Conservation (phyloP, 2,113 vertebrate species). For the Phycodurus eques region DNA sequence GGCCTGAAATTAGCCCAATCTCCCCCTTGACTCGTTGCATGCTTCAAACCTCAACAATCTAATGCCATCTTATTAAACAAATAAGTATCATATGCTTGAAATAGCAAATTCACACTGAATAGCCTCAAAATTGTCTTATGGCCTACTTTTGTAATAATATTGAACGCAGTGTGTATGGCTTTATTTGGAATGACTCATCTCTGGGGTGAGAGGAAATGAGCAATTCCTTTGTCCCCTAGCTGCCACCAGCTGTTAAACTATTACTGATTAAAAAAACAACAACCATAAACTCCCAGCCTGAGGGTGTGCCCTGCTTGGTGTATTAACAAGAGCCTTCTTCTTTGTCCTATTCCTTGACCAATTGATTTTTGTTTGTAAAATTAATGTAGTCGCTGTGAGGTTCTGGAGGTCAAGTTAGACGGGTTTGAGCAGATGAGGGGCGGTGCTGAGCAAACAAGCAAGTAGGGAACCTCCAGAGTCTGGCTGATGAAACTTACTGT, state of each 20-base stretch:
- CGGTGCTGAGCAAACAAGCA: constrained; percentile 23
- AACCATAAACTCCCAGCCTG: constrained; percentile 44
- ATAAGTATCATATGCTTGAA: constrained; percentile 62
- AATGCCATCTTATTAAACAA: constrained; percentile 54
- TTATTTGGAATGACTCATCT: constrained; percentile 65
- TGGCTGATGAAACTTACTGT: constrained; percentile 57
- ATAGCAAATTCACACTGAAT: constrained; percentile 57
- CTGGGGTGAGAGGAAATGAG: constrained; percentile 47
- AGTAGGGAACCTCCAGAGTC: constrained; percentile 14
- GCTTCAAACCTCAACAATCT: constrained; percentile 34
- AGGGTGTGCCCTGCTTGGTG: constrained; percentile 53
- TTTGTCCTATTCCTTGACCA: constrained; percentile 41
- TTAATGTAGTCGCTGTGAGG: constrained; percentile 60
- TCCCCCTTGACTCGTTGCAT: constrained; percentile 45
- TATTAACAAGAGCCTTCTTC: constrained; percentile 61
- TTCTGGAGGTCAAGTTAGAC: constrained; percentile 63
- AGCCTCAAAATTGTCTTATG: constrained; percentile 50
- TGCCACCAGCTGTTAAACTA: constrained; percentile 45
- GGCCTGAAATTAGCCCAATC: constrained; percentile 55
- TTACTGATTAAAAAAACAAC: constrained; percentile 66
- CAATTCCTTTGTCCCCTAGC: constrained; percentile 56
- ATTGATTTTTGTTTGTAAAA: constrained; percentile 73
- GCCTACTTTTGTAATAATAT: constrained; percentile 55
- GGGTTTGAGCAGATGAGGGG: constrained; percentile 58
- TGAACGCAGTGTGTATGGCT: constrained; percentile 48